Percentiles rank a stretch among this genome's conserved stretches.
phyloP scores from a whole-genome alignment of 2,888 invertebrate genomes.

The Mimachlamys varia region DNA sequence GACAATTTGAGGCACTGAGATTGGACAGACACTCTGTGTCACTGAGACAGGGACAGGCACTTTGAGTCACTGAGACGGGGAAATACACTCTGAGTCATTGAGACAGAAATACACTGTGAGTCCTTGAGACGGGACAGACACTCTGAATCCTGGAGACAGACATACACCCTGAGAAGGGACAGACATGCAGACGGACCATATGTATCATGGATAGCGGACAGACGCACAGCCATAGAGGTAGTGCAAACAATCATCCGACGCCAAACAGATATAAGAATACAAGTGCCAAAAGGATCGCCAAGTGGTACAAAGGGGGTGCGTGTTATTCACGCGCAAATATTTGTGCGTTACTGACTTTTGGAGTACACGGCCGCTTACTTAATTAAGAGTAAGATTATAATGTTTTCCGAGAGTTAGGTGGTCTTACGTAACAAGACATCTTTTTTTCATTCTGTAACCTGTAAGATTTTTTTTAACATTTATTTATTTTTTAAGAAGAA shows the following conservation, averaged over 20 bases:
- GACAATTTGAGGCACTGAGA: too few species aligned
- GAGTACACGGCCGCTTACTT: not conserved
- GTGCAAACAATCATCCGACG: not conserved
- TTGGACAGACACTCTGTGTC: too few species aligned
- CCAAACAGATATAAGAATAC: not conserved
- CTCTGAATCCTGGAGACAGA: too few species aligned
- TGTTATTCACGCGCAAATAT: not conserved
- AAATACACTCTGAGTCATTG: too few species aligned
- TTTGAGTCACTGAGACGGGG: too few species aligned
- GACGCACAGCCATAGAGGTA: too few species aligned
- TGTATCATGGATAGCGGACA: too few species aligned
- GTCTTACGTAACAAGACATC: not conserved
- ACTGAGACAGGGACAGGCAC: too few species aligned
- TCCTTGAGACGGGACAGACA: too few species aligned
- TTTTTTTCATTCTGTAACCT: not conserved
- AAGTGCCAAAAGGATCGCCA: not conserved
- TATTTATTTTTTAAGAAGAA: not conserved
- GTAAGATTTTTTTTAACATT: not conserved
- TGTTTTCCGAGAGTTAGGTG: not conserved
- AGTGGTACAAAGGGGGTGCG: not conserved
- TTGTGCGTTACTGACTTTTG: not conserved
- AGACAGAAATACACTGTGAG: too few species aligned
- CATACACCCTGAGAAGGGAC: too few species aligned
- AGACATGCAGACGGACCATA: too few species aligned
- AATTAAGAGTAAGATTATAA: not conserved